Conservation (phyloP, 2,797 vertebrate genomes). For the Argya squamiceps region DNA sequence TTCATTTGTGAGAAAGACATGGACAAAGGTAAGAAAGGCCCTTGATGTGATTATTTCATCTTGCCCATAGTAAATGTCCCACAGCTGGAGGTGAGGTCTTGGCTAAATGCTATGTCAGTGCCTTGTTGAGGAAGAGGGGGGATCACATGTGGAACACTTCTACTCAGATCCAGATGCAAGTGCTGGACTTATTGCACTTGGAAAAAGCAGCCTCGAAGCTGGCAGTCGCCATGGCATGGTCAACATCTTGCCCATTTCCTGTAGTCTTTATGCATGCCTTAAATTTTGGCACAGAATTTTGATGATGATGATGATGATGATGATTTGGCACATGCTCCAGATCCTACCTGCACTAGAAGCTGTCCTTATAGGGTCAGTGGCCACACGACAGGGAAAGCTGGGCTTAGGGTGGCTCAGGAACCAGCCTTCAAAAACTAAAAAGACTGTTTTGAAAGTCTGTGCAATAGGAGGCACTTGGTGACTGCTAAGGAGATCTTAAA, state of each 20-base stretch:
- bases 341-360: not conserved
- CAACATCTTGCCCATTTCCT: not conserved
- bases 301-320: not conserved
- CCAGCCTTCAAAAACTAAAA: not conserved
- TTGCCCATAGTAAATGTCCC: not conserved
- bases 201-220: not conserved
- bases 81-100: not conserved
- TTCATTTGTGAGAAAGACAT: slow-evolving; percentile 92
- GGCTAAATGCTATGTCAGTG: not conserved
- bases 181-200: not conserved
- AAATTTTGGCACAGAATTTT: not conserved
- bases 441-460: not conserved
- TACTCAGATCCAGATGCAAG: not conserved
- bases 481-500: not conserved
- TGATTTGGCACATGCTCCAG: not conserved
- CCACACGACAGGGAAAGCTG: not conserved
- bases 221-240: not conserved
- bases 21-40: slow-evolving; percentile 78
- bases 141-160: not conserved
- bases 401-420: not conserved
- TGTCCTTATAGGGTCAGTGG: not conserved
- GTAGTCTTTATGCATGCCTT: not conserved
- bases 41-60: not conserved
- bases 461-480: not conserved
- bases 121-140: not conserved